Evolutionary conservation across 2,888 invertebrate genomes (phyloP).

Genomic region (Morpho deidamia): DNA sequence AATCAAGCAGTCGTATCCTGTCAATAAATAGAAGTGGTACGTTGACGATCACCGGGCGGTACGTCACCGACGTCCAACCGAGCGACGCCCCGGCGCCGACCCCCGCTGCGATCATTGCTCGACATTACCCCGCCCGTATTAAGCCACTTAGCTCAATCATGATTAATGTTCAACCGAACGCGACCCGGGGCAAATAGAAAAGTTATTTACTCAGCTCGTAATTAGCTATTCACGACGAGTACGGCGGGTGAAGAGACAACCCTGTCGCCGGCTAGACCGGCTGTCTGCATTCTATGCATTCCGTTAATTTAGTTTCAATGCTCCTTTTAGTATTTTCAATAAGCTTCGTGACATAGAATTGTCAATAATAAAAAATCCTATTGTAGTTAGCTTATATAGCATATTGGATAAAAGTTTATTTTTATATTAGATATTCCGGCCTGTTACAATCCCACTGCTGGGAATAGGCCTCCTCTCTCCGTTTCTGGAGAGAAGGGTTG

Average conservation of each 20-base stretch:
- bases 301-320: conserved; percentile 39
- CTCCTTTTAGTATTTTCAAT: conserved; percentile 18
- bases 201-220: conserved; percentile 74
- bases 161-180: conserved; percentile 77
- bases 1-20: not conserved
- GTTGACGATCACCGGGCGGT: conserved; percentile 25
- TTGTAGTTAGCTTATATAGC: no score
- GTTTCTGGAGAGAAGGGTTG: no score
- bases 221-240: conserved; percentile 75
- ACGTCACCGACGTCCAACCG: conserved; percentile 55
- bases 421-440: no score
- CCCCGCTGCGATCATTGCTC: conserved; percentile 73
- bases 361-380: not conserved
- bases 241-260: conserved; percentile 59
- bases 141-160: conserved; percentile 80
- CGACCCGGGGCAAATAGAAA: conserved; percentile 73
- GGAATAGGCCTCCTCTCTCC: no score
- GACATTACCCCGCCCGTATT: conserved; percentile 76
- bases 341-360: conserved; percentile 2
- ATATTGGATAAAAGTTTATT: no score
- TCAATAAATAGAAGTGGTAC: conserved; percentile 6
- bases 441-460: no score
- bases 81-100: conserved; percentile 66
- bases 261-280: conserved; percentile 61
- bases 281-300: conserved; percentile 51